phyloP scores from a whole-genome alignment of 1,140 invertebrate genomes.

The Diorhabda elongata region DNA sequence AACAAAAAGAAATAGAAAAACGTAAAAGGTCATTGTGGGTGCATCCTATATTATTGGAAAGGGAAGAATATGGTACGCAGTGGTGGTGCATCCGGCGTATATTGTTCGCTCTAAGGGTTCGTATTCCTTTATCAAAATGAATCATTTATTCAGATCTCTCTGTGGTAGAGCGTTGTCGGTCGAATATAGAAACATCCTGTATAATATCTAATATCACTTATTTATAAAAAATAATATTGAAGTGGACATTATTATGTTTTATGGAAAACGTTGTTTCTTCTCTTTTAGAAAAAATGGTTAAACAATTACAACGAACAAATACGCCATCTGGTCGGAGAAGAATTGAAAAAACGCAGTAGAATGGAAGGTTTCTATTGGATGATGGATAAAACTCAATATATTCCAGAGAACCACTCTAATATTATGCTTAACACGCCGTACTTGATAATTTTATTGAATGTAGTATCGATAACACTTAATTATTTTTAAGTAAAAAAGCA shows the following conservation, averaged over 20 bases:
- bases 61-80: too few species aligned
- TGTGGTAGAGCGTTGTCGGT: too few species aligned
- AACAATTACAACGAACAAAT: constrained; percentile 75
- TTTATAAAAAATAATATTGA: too few species aligned
- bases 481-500: neutral
- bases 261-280: neutral
- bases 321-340: constrained; percentile 62
- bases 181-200: too few species aligned
- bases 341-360: constrained; percentile 63
- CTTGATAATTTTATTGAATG: constrained; percentile 4
- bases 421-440: constrained; percentile 4
- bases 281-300: constrained; percentile 66
- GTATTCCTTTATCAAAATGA: too few species aligned
- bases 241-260: neutral
- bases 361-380: constrained; percentile 75
- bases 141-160: too few species aligned
- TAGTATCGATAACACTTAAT: neutral
- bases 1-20: too few species aligned
- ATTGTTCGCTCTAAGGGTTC: too few species aligned
- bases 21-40: too few species aligned
- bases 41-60: too few species aligned
- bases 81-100: too few species aligned
- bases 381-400: constrained; percentile 68
- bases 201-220: too few species aligned
- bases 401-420: constrained; percentile 51